phyloP scores from a whole-genome alignment of 2,797 vertebrate species.

The Apodemus agrarius region DNA sequence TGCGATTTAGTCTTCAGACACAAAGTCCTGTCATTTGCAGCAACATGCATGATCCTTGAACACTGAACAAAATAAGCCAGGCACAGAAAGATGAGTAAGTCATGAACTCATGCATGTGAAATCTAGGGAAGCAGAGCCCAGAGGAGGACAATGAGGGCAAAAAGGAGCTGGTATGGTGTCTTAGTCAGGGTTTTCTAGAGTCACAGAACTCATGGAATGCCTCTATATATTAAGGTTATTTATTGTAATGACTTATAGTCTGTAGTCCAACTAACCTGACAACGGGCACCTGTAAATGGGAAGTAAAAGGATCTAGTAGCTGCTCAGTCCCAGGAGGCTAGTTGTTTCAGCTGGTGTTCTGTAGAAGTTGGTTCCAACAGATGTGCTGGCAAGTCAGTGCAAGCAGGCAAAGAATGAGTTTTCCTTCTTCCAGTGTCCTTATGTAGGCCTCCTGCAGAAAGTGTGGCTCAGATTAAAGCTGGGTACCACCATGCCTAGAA shows the following conservation, averaged over 20 bases:
- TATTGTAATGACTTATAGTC: not conserved
- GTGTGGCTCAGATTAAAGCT: not conserved
- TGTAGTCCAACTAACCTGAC: not conserved
- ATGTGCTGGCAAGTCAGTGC: not conserved
- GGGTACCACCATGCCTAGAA: not conserved
- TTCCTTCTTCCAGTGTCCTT: not conserved
- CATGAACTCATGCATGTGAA: no score
- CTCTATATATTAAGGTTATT: not conserved
- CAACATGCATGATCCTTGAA: not conserved
- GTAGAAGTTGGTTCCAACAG: not conserved
- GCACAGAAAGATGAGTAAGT: not conserved
- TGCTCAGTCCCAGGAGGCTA: not conserved
- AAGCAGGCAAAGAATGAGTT: not conserved
- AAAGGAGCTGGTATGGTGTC: not conserved
- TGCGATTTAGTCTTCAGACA: not conserved
- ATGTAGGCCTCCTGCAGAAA: not conserved
- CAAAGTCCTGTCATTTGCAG: not conserved
- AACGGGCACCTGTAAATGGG: not conserved
- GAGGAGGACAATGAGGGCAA: no score
- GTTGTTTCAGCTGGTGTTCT: not conserved
- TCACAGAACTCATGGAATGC: not conserved
- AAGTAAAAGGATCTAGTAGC: not conserved
- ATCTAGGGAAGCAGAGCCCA: not conserved
- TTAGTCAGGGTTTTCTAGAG: not conserved
- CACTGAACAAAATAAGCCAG: not conserved